phyloP scores from a whole-genome alignment of 2,797 vertebrate species.

The Syngnathus acus region DNA sequence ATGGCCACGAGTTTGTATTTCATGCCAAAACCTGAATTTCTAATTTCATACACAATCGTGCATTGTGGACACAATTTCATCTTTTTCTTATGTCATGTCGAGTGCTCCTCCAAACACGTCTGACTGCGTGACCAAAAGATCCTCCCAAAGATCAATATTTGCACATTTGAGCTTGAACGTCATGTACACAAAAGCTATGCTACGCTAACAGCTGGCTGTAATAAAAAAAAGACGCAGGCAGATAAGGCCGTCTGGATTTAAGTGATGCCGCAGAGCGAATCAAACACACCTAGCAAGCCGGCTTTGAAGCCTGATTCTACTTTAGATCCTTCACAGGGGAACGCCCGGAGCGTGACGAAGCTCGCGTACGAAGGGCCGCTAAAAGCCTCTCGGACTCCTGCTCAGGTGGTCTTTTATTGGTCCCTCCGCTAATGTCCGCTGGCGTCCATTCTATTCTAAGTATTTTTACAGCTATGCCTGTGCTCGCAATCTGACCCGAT shows the following conservation, averaged over 20 bases:
- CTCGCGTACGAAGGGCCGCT: constrained; percentile 2
- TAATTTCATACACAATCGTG: background rate
- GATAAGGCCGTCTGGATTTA: constrained; percentile 3
- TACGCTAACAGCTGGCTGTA: background rate
- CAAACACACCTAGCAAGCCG: background rate
- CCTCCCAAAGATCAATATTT: background rate
- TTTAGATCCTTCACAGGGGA: constrained; percentile 8
- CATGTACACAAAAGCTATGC: background rate
- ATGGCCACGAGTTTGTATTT: background rate
- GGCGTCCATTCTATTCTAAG: constrained; percentile 41
- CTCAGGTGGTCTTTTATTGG: constrained; percentile 29
- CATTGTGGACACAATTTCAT: background rate
- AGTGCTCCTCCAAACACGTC: background rate
- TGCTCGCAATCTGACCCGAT: constrained; percentile 22
- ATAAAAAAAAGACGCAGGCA: background rate
- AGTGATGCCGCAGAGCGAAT: background rate
- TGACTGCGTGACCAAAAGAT: background rate
- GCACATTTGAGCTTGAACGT: background rate
- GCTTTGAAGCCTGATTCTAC: constrained; percentile 1
- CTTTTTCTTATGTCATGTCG: background rate
- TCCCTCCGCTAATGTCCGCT: constrained; percentile 34
- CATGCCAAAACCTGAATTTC: background rate
- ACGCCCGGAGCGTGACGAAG: constrained; percentile 9
- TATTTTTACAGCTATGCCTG: constrained; percentile 41
- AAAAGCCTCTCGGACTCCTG: background rate